These are phyloP conservation scores for Falco concolor DNA, from an alignment of 2,797 vertebrate species.

Conservation along the genomic window DNA sequence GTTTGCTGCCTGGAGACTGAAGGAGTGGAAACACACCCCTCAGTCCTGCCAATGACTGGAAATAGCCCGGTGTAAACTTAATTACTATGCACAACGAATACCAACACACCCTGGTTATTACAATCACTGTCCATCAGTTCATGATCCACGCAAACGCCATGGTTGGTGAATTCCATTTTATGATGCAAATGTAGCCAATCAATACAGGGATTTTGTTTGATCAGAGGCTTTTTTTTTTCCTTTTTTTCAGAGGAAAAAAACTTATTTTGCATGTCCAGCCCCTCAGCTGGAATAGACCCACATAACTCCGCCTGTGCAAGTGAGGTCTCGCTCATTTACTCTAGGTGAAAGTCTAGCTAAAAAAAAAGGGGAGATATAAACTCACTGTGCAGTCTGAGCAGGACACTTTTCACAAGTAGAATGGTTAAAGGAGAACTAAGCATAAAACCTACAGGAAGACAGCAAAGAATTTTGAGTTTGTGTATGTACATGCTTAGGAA, in stretches of 20 bases:
- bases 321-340: not conserved
- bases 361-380: not conserved
- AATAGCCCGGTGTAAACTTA: not conserved
- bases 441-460: not conserved
- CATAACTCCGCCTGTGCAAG: not conserved
- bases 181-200: constrained; percentile 51
- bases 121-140: constrained; percentile 25
- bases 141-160: not conserved
- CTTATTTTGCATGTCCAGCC: constrained; percentile 2
- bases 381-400: not conserved
- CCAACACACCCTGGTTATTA: not conserved
- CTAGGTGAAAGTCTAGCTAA: not conserved
- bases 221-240: not conserved
- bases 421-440: not conserved
- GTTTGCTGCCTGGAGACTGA: not conserved
- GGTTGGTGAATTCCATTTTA: constrained; percentile 53
- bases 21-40: not conserved
- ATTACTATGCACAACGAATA: constrained; percentile 8
- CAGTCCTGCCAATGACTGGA: not conserved
- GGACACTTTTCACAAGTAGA: not conserved
- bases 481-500: not conserved
- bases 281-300: not conserved
- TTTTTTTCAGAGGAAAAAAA: not conserved
- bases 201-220: constrained; percentile 4
- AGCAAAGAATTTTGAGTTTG: not conserved